A percentile compares a stretch with the other conserved stretches of the same genome.
phyloP scores from a whole-genome alignment of 35 echinoderm and acorn worm species.

The Heliocidaris erythrogramma region DNA sequence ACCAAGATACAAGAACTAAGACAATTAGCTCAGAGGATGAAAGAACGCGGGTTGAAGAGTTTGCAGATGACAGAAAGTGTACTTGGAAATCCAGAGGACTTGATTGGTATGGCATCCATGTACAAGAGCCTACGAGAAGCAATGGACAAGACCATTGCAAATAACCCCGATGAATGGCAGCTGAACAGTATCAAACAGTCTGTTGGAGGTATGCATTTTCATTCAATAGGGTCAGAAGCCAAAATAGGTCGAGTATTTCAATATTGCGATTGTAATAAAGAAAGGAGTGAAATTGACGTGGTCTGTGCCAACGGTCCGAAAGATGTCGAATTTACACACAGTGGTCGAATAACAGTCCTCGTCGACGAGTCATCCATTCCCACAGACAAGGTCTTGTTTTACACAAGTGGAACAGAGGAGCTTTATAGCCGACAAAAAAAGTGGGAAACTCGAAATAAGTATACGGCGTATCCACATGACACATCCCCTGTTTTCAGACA shows the following conservation, averaged over 20 bases:
- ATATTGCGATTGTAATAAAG: neutral
- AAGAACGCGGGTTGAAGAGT: neutral
- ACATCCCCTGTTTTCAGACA: neutral
- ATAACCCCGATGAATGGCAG: neutral
- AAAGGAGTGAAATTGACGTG: no score
- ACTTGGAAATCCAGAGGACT: neutral
- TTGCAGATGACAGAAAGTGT: neutral
- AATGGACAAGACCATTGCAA: neutral
- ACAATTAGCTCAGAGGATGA: neutral
- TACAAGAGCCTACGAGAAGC: conserved; percentile 8
- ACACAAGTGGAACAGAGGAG: neutral
- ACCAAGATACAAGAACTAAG: neutral
- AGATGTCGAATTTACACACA: neutral
- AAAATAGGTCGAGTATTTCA: neutral
- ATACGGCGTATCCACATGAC: neutral
- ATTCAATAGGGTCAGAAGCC: neutral
- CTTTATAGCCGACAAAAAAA: neutral
- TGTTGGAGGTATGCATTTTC: neutral
- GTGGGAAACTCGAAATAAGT: no score
- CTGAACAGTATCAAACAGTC: neutral
- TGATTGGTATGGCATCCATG: conserved; percentile 4
- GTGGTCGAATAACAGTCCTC: neutral
- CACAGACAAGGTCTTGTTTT: neutral
- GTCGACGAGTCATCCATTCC: neutral
- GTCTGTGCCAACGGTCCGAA: neutral